Base-by-base conservation (phyloP, 2,797 vertebrate genomes). In the Oophaga sylvatica region DNA sequence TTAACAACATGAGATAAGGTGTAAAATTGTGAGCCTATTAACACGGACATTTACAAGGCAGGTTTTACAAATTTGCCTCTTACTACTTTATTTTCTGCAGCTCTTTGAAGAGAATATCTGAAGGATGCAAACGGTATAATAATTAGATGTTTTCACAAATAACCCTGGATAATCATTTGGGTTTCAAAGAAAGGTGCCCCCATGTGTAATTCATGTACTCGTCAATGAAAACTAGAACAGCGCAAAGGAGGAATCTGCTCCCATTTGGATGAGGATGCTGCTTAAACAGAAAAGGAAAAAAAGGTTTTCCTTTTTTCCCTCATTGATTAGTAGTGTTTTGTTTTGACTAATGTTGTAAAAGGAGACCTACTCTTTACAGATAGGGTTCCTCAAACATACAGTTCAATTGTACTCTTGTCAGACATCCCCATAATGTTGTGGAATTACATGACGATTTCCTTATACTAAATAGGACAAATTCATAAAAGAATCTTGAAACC, bases 91-190 rank as follows among this genome's bases (percentile, higher is more conserved):
- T 77, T n/a, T 77, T 56, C 11, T 77, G 9, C n/a, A 53, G 75
- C 20, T 48, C 48, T 48, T 20, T 75, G 11, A 76, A 53, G 41
- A 53, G 45, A 48, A 48, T 45, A 48, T 76, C 22, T n/a, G 22
- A 56, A 77, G 75, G 15, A 77, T n/a, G 75, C 12, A 56, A 26
- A 77, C 16, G 56, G 10, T 77, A 77, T 56, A 5, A 77, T n/a
- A 56, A 56, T 9, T 45, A 22, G 71, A 75, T 48, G 48, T 77
- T 76, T 56, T 76, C 73, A 26, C 45, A 76, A 53, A 76, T 76
- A 26, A 76, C 45, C 71, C 73, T 15, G 53, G 75, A 77, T 56
- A 22, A 77, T 56, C 3, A 56, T 56, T 56, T 56, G 45, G 1
- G 16, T 26, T 77, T 56, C 10, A 9, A 48, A 56, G 75, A 77